These are phyloP conservation scores for Drosophila athabasca DNA, from an alignment of 1,140 invertebrate species.

Conservation along the genomic window DNA sequence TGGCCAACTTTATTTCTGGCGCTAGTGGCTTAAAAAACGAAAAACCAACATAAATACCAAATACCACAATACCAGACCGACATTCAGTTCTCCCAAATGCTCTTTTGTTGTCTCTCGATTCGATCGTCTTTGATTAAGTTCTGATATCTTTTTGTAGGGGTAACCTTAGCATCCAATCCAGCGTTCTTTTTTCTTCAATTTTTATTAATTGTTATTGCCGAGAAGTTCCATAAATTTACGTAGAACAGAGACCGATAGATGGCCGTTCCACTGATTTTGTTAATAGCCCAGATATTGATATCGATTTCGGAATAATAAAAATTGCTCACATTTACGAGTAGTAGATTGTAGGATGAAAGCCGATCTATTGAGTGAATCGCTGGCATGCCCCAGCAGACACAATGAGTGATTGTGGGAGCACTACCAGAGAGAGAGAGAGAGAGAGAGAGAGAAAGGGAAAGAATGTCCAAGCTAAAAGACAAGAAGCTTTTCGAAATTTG, in stretches of 20 bases:
- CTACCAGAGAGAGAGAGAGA: background rate
- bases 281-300: constrained; percentile 76
- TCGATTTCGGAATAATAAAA: constrained; percentile 74
- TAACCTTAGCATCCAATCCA: constrained; percentile 52
- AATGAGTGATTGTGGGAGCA: constrained; percentile 42
- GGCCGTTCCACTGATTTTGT: constrained; percentile 73
- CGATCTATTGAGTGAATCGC: constrained; percentile 44
- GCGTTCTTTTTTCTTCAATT: constrained; percentile 55
- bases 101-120: constrained; percentile 43
- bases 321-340: constrained; percentile 67
- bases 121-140: constrained; percentile 63
- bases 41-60: constrained; percentile 3
- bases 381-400: constrained; percentile 51
- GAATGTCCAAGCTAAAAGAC: constrained; percentile 33
- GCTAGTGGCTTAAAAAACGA: constrained; percentile 32
- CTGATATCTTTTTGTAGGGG: constrained; percentile 43
- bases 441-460: no score
- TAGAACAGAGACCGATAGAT: constrained; percentile 7
- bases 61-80: background rate
- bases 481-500: constrained; percentile 40
- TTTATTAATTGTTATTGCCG: constrained; percentile 79
- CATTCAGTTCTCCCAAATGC: constrained; percentile 6
- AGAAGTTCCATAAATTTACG: constrained; percentile 70
- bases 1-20: constrained; percentile 68
- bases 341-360: constrained; percentile 38